These are phyloP conservation scores for Hippocampus zosterae DNA, from an alignment of 2,113 vertebrate genomes.

Conservation along the genomic window DNA sequence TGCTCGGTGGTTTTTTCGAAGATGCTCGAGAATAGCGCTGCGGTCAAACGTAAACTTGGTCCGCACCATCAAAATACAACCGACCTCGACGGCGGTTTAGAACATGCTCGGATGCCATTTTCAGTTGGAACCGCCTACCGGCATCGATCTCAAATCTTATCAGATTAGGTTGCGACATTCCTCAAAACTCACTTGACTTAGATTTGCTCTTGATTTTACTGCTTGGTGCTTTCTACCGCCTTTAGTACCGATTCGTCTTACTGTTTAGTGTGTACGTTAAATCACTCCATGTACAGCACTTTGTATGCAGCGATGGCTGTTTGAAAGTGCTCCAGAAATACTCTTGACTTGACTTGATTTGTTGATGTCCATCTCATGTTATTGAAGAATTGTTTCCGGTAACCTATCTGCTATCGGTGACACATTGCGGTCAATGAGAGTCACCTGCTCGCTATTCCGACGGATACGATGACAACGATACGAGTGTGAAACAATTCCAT, in stretches of 20 bases:
- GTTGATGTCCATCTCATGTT: constrained; percentile 27
- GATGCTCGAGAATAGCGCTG: constrained; percentile 58
- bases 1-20: constrained; percentile 60
- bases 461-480: constrained; percentile 60
- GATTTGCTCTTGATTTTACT: too few relatives aligned
- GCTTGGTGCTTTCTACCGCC: too few relatives aligned
- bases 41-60: constrained; percentile 10
- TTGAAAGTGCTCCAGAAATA: too few relatives aligned
- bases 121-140: not conserved
- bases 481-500: constrained; percentile 45
- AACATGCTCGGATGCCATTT: constrained; percentile 21
- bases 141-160: not conserved
- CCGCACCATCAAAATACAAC: constrained; percentile 57
- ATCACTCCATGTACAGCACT: too few relatives aligned
- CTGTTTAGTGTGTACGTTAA: too few relatives aligned
- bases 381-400: constrained; percentile 34
- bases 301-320: too few relatives aligned
- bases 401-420: constrained; percentile 30
- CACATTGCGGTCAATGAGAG: constrained; percentile 41
- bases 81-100: constrained; percentile 49
- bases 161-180: constrained; percentile 13
- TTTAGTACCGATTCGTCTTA: too few relatives aligned
- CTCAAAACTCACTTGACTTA: too few relatives aligned
- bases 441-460: constrained; percentile 66
- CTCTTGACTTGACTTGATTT: too few relatives aligned